phyloP scores from a whole-genome alignment of 2,888 invertebrate genomes.

The Patella depressa region DNA sequence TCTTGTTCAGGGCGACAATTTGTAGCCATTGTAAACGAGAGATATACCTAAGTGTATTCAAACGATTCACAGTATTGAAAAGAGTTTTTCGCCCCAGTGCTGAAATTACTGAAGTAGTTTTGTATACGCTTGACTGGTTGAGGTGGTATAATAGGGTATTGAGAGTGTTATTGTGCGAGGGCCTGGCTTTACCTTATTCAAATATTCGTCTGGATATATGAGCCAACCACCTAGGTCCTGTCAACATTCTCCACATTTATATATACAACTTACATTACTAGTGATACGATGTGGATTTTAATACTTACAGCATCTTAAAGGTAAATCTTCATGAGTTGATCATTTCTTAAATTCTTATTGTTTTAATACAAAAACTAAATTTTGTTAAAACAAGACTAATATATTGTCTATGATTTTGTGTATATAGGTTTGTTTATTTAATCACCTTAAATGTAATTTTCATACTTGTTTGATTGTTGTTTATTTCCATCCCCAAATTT shows the following conservation, averaged over 20 bases:
- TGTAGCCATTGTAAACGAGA: neutral
- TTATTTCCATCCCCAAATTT: too few relatives aligned
- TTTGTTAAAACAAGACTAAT: too few relatives aligned
- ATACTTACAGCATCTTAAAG: too few relatives aligned
- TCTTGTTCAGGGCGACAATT: neutral
- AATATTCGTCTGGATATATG: neutral
- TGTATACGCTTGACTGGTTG: neutral
- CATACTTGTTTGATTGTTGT: too few relatives aligned
- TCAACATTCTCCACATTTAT: neutral
- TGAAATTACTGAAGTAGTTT: slow-evolving; percentile 1
- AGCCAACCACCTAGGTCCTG: neutral
- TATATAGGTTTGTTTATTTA: too few relatives aligned
- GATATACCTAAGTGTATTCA: neutral
- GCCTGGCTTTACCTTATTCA: neutral
- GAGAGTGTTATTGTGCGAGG: neutral
- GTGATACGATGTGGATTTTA: neutral
- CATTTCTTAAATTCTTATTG: too few relatives aligned
- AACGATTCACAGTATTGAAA: neutral
- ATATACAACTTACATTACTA: neutral
- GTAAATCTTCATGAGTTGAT: too few relatives aligned
- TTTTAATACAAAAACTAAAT: too few relatives aligned
- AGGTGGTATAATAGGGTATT: neutral
- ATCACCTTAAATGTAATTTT: too few relatives aligned
- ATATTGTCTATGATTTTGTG: too few relatives aligned
- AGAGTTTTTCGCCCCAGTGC: slow-evolving; percentile 6